phyloP scores from a whole-genome alignment of 2,888 invertebrate species.

The Dinocampus coccinellae region DNA sequence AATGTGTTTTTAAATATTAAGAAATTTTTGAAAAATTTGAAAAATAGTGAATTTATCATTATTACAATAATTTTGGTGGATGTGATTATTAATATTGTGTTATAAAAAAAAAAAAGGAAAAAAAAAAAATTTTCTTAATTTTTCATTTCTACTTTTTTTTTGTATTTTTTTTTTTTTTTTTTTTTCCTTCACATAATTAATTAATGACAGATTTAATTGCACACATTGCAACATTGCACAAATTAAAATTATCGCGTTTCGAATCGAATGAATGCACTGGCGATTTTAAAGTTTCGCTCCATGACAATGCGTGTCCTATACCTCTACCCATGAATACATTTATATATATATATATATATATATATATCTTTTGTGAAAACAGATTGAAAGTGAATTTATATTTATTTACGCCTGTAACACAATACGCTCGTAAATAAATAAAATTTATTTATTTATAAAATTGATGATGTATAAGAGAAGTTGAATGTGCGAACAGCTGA shows the following conservation, averaged over 20 bases:
- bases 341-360: neutral
- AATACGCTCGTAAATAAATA: neutral
- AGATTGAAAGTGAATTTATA: constrained; percentile 29
- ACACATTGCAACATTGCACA: neutral
- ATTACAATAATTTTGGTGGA: neutral
- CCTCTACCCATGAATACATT: neutral
- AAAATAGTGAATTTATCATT: neutral
- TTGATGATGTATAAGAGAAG: constrained; percentile 6
- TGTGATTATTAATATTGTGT: neutral
- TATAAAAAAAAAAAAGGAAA: neutral
- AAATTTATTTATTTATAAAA: constrained; percentile 2
- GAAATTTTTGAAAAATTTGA: neutral
- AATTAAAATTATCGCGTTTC: constrained; percentile 14
- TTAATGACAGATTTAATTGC: neutral
- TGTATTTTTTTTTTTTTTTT: neutral
- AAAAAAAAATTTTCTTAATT: too few relatives aligned
- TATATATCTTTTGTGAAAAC: constrained; percentile 30
- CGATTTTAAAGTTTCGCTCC: constrained; percentile 25
- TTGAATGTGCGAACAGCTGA: constrained; percentile 7
- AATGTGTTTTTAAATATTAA: neutral
- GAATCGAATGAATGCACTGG: constrained; percentile 29
- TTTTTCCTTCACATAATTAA: neutral
- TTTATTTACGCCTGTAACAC: neutral
- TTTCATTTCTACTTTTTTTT: too few relatives aligned
- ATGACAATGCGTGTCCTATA: constrained; percentile 4